Evolutionary conservation across 2,113 vertebrate genomes (phyloP).

Genomic region (Siniperca knerii): DNA sequence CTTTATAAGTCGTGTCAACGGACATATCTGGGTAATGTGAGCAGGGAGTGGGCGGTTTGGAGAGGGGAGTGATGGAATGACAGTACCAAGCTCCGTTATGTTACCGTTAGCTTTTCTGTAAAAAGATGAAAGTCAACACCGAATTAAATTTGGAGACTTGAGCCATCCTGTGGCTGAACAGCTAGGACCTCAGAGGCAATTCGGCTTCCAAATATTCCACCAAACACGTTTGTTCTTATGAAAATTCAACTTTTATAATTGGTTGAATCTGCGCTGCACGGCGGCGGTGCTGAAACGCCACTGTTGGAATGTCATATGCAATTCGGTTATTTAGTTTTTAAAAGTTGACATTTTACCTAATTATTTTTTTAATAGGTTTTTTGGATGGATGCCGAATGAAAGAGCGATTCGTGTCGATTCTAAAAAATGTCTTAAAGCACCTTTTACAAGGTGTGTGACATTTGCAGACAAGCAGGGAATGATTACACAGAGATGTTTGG

Average conservation of each 20-base stretch:
- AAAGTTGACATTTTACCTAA: neutral
- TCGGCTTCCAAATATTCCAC: neutral
- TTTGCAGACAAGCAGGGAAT: neutral
- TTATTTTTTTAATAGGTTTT: neutral
- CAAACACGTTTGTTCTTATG: fast-evolving
- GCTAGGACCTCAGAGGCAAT: fast-evolving
- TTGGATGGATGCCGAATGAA: neutral
- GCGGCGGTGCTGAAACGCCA: neutral
- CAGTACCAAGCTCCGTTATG: slow-evolving; percentile 19
- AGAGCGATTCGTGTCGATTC: neutral
- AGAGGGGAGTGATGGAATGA: slow-evolving; percentile 51
- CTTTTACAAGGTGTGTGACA: fast-evolving
- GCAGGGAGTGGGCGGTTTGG: slow-evolving; percentile 45
- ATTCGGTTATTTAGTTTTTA: neutral
- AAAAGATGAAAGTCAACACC: neutral
- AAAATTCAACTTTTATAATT: slow-evolving; percentile 32
- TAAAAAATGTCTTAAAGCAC: neutral
- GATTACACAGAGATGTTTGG: neutral
- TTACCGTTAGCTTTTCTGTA: neutral
- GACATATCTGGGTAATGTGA: neutral
- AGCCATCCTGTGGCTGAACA: fast-evolving
- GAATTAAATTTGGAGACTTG: neutral
- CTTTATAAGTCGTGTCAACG: neutral
- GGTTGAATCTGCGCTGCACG: neutral
- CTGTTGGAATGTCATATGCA: neutral